Conservation (phyloP, 2,113 vertebrate species). For the Gallinago media region DNA sequence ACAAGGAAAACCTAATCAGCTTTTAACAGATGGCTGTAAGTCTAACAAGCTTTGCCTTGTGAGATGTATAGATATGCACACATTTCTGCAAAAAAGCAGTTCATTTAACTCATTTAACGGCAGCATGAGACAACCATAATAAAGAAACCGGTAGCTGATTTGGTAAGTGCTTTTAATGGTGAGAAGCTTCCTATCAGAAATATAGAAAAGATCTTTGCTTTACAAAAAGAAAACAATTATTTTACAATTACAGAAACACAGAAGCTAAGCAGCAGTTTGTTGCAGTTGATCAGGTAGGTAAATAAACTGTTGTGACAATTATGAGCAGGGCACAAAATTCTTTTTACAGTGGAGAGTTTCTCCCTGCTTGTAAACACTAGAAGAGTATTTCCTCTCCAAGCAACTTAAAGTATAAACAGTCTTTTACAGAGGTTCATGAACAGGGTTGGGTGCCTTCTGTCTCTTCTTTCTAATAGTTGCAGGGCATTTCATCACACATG, state of each 20-base stretch:
- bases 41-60: background rate
- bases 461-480: background rate
- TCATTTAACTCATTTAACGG: background rate
- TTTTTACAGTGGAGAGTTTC: background rate
- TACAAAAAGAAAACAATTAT: background rate
- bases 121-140: fast-evolving
- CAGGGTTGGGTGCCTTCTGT: background rate
- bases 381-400: background rate
- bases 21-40: background rate
- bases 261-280: background rate
- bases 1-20: background rate
- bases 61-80: background rate
- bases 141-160: background rate
- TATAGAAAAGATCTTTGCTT: background rate
- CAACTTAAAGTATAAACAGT: background rate
- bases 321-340: background rate
- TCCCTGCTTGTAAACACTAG: slow-evolving; percentile 5
- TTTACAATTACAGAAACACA: background rate
- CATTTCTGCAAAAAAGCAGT: background rate
- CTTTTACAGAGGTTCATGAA: background rate
- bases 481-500: background rate
- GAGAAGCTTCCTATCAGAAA: background rate
- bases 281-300: background rate
- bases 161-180: background rate
- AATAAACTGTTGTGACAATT: background rate